Evolutionary conservation across 2,888 invertebrate genomes (phyloP).

Genomic region (Drosophila demipolita): DNA sequence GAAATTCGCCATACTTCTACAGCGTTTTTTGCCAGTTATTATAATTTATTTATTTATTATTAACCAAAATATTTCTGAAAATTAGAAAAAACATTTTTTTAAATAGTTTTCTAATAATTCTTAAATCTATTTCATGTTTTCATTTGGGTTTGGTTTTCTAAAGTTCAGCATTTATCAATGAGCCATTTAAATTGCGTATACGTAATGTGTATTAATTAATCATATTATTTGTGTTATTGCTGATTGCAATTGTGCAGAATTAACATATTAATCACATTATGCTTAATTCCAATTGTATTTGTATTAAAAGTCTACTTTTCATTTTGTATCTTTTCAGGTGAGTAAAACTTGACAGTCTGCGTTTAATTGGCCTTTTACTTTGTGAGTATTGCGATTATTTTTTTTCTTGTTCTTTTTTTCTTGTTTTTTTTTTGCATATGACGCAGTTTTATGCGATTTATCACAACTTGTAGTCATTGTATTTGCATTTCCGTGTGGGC

Average conservation of each 20-base stretch:
- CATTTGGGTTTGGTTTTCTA: background rate
- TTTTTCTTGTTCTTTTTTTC: background rate
- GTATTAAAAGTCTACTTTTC: constrained; percentile 30
- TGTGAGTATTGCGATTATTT: constrained; percentile 40
- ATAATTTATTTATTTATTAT: no score
- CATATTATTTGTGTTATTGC: background rate
- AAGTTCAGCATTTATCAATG: background rate
- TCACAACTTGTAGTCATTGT: constrained; percentile 40
- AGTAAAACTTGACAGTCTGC: constrained; percentile 64
- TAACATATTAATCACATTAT: constrained; percentile 39
- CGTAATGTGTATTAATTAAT: constrained; percentile 42
- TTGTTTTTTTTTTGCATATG: constrained; percentile 16
- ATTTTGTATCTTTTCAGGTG: constrained; percentile 71
- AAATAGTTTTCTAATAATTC: no score
- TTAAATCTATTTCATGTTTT: no score
- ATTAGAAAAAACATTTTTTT: no score
- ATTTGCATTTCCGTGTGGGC: constrained; percentile 68
- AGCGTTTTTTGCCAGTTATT: background rate
- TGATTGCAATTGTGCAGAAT: constrained; percentile 1
- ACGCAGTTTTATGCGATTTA: constrained; percentile 51
- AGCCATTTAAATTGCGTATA: constrained; percentile 44
- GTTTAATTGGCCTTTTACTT: constrained; percentile 46
- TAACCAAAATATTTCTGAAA: no score
- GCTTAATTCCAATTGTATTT: constrained; percentile 38
- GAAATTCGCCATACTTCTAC: background rate